phyloP scores from a whole-genome alignment of 1,140 invertebrate genomes.

The Leptinotarsa defecta region DNA sequence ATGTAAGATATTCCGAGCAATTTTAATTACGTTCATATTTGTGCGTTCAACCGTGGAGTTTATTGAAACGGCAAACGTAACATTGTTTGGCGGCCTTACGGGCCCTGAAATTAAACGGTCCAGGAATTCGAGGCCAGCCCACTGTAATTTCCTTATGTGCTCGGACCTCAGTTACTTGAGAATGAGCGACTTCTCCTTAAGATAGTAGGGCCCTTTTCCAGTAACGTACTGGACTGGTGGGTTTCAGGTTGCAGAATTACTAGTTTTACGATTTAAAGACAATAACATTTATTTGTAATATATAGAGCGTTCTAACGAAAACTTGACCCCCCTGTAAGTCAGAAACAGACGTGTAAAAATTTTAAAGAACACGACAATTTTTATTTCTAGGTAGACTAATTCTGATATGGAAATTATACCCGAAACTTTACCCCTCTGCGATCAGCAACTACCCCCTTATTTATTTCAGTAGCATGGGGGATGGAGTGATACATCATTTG shows the following conservation, averaged over 20 bases:
- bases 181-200: not conserved
- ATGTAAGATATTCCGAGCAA: conserved; percentile 22
- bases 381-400: too few species aligned
- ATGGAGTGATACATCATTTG: too few species aligned
- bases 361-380: too few species aligned
- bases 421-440: too few species aligned
- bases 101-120: conserved; percentile 52
- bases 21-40: conserved; percentile 34
- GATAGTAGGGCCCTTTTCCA: conserved; percentile 2
- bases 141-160: conserved; percentile 51
- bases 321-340: too few species aligned
- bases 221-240: not conserved
- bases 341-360: too few species aligned
- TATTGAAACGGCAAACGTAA: conserved; percentile 37
- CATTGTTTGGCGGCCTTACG: conserved; percentile 39
- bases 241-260: conserved; percentile 19
- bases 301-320: too few species aligned
- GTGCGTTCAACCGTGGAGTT: conserved; percentile 28
- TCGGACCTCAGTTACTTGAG: conserved; percentile 44
- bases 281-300: too few species aligned
- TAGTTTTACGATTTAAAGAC: not conserved
- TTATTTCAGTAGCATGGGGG: too few species aligned
- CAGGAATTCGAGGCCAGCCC: conserved; percentile 48
- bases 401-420: too few species aligned
- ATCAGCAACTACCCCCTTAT: too few species aligned